phyloP scores from a whole-genome alignment of 92 coral and sea anemone species.

The Desmophyllum pertusum region DNA sequence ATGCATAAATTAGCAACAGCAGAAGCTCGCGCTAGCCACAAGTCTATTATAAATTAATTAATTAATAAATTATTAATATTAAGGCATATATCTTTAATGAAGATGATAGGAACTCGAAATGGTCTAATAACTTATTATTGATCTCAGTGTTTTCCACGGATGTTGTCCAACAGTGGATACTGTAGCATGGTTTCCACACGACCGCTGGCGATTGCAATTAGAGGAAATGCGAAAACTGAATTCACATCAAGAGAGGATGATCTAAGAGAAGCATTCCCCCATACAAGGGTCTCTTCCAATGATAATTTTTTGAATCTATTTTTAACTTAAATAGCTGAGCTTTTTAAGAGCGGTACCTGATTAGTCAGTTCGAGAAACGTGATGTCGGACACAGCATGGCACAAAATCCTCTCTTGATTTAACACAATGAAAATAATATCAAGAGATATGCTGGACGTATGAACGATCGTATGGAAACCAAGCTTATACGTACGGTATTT shows the following conservation, averaged over 20 bases:
- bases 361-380: too few relatives aligned
- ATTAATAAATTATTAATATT: conserved; percentile 7
- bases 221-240: too few relatives aligned
- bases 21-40: not conserved
- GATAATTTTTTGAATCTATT: too few relatives aligned
- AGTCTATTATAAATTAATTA: not conserved
- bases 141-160: not conserved
- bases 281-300: too few relatives aligned
- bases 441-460: not conserved
- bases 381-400: too few relatives aligned
- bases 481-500: not conserved
- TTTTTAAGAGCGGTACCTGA: too few relatives aligned
- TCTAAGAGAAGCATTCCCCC: too few relatives aligned
- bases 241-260: too few relatives aligned
- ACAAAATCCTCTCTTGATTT: too few relatives aligned
- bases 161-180: not conserved
- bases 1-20: not conserved
- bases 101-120: not conserved
- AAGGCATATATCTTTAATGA: not conserved
- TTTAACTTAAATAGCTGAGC: too few relatives aligned
- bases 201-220: not conserved
- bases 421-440: too few relatives aligned
- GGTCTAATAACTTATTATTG: not conserved
- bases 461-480: too few relatives aligned
- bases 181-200: not conserved